phyloP scores from a whole-genome alignment of 2,113 vertebrate species.

The Semnopithecus entellus region DNA sequence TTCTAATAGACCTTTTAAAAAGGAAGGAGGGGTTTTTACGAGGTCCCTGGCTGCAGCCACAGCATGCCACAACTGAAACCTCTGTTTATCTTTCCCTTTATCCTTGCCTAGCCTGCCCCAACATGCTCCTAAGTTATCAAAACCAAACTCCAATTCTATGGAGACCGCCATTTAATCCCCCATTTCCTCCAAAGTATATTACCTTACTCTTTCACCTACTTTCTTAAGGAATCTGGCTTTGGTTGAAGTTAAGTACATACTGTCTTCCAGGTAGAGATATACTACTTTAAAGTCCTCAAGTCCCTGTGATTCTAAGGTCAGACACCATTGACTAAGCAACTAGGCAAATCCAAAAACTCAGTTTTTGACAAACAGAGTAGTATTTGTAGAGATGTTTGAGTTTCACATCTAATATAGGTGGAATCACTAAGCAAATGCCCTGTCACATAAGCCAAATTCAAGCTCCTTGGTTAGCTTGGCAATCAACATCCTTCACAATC shows the following conservation, averaged over 20 bases:
- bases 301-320: background rate
- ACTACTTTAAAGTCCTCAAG: conserved; percentile 11
- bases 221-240: background rate
- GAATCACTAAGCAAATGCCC: background rate
- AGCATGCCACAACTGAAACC: background rate
- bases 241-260: background rate
- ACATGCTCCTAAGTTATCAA: conserved; percentile 32
- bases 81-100: background rate
- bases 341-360: conserved; percentile 15
- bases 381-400: background rate
- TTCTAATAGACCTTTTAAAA: background rate
- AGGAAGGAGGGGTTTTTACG: background rate
- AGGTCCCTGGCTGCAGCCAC: background rate
- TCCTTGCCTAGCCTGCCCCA: background rate
- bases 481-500: background rate
- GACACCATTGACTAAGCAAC: background rate
- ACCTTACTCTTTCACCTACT: background rate
- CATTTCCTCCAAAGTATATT: background rate
- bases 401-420: background rate
- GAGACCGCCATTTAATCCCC: background rate
- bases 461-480: background rate
- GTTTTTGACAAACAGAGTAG: conserved; percentile 11
- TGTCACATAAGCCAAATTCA: background rate
- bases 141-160: conserved; percentile 8
- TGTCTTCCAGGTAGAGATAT: background rate